A percentile compares a stretch with the other conserved stretches of the same genome.
Evolutionary conservation across 53 echinoderm and acorn worm genomes (phyloP).

Genomic region (Astropecten irregularis): DNA sequence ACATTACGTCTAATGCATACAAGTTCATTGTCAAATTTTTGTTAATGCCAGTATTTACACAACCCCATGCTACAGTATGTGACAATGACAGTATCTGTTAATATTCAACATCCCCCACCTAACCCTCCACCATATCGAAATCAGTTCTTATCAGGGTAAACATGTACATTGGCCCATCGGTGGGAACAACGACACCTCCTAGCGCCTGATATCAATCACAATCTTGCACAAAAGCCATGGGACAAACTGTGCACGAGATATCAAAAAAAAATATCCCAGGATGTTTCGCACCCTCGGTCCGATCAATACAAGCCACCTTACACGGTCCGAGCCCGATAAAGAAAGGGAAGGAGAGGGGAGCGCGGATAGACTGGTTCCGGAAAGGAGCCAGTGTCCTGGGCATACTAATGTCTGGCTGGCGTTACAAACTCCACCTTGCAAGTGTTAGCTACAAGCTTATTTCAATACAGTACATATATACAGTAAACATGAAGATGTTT

Average conservation of each 20-base stretch:
- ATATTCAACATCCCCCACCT: slow-evolving; percentile 39
- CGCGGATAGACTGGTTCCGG: slow-evolving; percentile 1
- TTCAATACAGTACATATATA: no score
- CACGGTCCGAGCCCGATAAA: not conserved
- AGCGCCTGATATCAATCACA: slow-evolving; percentile 31
- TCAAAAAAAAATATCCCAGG: no score
- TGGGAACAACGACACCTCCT: slow-evolving; percentile 58
- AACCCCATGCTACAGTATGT: slow-evolving; percentile 42
- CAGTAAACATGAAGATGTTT: no score
- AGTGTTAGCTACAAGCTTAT: no score
- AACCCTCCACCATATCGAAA: slow-evolving; percentile 10
- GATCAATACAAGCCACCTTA: slow-evolving; percentile 16
- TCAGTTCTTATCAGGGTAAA: slow-evolving; percentile 47
- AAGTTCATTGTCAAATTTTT: slow-evolving; percentile 1
- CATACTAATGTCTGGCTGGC: no score
- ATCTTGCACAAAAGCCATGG: slow-evolving; percentile 13
- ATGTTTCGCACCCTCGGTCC: slow-evolving; percentile 28
- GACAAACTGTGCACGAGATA: not conserved
- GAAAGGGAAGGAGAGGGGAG: no score
- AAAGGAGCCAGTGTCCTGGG: no score
- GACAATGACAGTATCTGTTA: slow-evolving; percentile 11
- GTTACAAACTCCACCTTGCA: no score
- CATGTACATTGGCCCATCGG: slow-evolving; percentile 53
- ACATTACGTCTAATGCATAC: not conserved
- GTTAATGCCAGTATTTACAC: slow-evolving; percentile 30